Conservation (phyloP, 2,797 vertebrate genomes). For the Dendrocincla tyrannina region DNA sequence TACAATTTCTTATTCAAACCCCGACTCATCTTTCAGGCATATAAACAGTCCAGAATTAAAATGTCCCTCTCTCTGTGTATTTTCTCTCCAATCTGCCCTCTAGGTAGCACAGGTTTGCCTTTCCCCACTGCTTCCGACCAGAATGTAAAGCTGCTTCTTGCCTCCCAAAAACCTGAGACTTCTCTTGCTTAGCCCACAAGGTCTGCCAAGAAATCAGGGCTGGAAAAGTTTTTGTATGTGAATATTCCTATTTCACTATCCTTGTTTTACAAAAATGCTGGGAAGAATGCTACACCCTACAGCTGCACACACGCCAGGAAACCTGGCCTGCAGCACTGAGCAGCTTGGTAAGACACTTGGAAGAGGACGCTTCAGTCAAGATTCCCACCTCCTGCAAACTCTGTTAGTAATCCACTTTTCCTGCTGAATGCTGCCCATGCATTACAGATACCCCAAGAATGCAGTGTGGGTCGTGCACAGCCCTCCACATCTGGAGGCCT, state of each 20-base stretch:
- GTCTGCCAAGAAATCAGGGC: neutral
- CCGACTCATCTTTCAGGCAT: neutral
- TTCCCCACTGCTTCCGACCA: neutral
- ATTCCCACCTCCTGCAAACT: neutral
- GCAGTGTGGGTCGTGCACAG: neutral
- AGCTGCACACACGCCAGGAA: neutral
- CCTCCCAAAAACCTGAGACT: neutral
- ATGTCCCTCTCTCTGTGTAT: neutral
- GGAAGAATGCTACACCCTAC: neutral
- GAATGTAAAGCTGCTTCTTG: neutral
- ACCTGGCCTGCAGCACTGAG: neutral
- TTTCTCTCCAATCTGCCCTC: neutral
- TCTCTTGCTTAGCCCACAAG: neutral
- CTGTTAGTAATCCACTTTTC: neutral
- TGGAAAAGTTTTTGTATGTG: neutral
- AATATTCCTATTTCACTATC: neutral
- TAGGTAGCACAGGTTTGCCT: neutral
- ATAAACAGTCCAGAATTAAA: neutral
- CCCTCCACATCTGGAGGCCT: constrained; percentile 4
- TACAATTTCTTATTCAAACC: neutral
- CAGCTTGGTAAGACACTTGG: neutral
- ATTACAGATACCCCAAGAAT: neutral
- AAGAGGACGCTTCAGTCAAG: neutral
- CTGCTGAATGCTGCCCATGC: neutral
- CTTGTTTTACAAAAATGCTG: neutral